These are phyloP conservation scores for Xiphorhynchus elegans DNA, from an alignment of 2,113 vertebrate species.

Conservation along the genomic window DNA sequence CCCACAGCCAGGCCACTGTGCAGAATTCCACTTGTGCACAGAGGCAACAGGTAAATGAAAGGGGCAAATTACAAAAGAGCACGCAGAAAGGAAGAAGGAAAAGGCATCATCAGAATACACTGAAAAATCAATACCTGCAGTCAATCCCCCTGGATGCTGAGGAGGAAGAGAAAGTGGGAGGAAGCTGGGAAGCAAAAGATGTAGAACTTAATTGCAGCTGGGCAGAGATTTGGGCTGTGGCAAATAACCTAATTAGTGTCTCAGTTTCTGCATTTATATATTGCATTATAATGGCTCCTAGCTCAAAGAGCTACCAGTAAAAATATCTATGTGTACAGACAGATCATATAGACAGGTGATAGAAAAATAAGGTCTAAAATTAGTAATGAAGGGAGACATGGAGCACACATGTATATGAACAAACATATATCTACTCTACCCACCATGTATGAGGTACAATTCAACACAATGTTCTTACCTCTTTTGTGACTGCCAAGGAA, in stretches of 20 bases:
- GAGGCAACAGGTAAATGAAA: background rate
- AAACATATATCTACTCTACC: background rate
- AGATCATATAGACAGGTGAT: background rate
- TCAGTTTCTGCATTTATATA: background rate
- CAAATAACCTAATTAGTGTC: background rate
- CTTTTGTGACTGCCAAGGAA: constrained; percentile 62
- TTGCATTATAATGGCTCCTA: background rate
- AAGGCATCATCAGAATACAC: background rate
- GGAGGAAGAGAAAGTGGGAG: background rate
- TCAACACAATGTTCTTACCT: constrained; percentile 65
- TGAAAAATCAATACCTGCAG: background rate
- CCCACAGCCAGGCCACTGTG: background rate
- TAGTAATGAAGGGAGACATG: background rate
- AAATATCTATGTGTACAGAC: background rate
- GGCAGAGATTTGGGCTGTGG: background rate
- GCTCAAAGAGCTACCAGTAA: background rate
- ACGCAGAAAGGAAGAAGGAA: background rate
- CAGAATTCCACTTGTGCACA: background rate
- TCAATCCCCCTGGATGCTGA: background rate
- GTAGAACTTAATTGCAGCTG: background rate
- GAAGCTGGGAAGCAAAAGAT: background rate
- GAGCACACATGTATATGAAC: background rate
- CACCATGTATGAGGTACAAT: background rate
- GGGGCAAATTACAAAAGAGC: background rate
- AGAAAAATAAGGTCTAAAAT: background rate